Conservation (phyloP, 2,888 invertebrate genomes). For the Nasonovia ribisnigri region DNA sequence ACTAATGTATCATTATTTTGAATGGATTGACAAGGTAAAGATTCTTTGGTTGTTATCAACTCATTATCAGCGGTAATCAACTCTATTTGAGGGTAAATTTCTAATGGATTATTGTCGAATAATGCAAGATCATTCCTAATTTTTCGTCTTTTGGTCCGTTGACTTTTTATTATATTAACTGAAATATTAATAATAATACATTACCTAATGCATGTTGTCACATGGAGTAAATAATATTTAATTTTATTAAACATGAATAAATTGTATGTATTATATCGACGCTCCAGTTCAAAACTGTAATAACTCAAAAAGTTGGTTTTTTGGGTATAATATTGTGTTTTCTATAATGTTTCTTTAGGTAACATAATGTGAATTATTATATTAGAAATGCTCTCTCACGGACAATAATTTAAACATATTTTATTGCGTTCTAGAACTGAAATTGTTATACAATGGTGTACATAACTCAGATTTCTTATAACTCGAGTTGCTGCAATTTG, state of each 20-base stretch:
- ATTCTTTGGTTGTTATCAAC: neutral
- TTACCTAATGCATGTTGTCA: neutral
- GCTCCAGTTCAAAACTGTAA: too few species aligned
- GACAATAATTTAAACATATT: too few species aligned
- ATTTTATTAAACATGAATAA: neutral
- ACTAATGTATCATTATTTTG: neutral
- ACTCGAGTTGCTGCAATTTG: too few species aligned
- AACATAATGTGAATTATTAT: too few species aligned
- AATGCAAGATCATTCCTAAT: neutral
- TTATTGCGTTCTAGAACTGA: too few species aligned
- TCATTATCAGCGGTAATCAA: neutral
- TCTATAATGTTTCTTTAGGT: too few species aligned
- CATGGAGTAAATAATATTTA: slow-evolving; percentile 9
- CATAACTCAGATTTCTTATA: too few species aligned
- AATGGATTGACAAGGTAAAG: neutral
- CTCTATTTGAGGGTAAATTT: neutral
- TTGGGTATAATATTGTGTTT: too few species aligned
- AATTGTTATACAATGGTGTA: too few species aligned
- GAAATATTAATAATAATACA: neutral
- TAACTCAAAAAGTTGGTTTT: too few species aligned
- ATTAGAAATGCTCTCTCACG: too few species aligned
- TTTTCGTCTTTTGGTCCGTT: neutral
- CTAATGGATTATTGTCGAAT: neutral
- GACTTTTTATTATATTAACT: neutral
- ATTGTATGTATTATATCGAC: neutral